Evolutionary conservation across 2,888 invertebrate species (phyloP).

Genomic region (Clusia tigrina): DNA sequence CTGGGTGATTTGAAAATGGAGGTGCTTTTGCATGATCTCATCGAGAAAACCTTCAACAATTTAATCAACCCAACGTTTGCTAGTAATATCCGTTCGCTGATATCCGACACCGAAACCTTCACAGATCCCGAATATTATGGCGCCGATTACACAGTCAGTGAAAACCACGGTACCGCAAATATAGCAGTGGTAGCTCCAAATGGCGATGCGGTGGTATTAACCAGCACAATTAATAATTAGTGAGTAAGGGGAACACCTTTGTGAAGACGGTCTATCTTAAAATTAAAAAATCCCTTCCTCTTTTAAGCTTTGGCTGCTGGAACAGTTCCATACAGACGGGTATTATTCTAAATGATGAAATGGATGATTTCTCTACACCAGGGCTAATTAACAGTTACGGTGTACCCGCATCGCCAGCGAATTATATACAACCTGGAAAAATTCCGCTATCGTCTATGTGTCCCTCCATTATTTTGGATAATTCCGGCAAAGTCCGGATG

Average conservation of each 20-base stretch:
- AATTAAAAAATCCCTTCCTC: too few relatives aligned
- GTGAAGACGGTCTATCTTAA: too few relatives aligned
- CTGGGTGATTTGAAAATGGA: constrained; percentile 75
- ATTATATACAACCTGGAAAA: constrained; percentile 83
- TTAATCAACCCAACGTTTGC: constrained; percentile 73
- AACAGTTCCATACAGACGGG: constrained; percentile 80
- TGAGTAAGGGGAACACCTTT: too few relatives aligned
- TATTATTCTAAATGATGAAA: constrained; percentile 91
- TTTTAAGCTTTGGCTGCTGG: constrained; percentile 79
- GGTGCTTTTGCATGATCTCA: constrained; percentile 40
- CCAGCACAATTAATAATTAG: constrained; percentile 80
- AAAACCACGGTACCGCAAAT: constrained; percentile 91
- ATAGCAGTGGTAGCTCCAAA: constrained; percentile 81
- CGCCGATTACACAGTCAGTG: constrained; percentile 69
- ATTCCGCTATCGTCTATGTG: constrained; percentile 92
- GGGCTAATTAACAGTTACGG: constrained; percentile 77
- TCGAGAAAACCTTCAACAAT: constrained; percentile 65
- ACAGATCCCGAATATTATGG: constrained; percentile 77
- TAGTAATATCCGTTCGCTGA: constrained; percentile 63
- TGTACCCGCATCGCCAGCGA: constrained; percentile 82
- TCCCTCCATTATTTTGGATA: constrained; percentile 79
- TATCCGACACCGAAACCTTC: constrained; percentile 69
- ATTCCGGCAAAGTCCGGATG: constrained; percentile 70
- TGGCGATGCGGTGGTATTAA: constrained; percentile 91
- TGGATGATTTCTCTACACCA: constrained; percentile 95